Evolutionary conservation across 2,797 vertebrate species (phyloP), one percentile per base, ranked within the genome.

Genomic region (Muscicapa comitata): DNA sequence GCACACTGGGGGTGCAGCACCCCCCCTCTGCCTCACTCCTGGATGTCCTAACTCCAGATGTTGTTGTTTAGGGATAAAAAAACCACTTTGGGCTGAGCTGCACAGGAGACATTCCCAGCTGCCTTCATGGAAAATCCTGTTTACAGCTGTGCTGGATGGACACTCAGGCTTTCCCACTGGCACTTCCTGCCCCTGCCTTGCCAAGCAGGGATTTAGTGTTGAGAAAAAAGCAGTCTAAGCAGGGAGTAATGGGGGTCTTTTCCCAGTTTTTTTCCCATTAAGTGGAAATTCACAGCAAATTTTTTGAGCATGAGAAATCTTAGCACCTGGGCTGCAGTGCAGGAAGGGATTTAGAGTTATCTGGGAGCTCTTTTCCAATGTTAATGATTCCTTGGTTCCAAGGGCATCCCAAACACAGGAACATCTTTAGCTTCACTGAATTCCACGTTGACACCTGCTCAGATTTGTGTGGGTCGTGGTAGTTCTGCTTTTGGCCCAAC

Each of bases 381-480:
- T 24, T 8, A 35, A 10, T 11, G 24, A 51, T 63, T 18, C 55
- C 19, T 11, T 37, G n/a, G 17, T 35, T 65, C 18, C 31, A 66
- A 70, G 23, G 23, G 25, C 9, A 0, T 35, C 67, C 40, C 51
- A n/a, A 76, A 11, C 35, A 15, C 43, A 26, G 47, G 63, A 45
- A 15, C 38, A 7, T 20, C 13, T 28, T 82, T 16, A 35, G 7
- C 66, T 13, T 42, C 1, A 0, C 54, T 26, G 55, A 57, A 14
- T 63, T 68, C 47, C 21, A 6, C 7, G 33, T 19, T 2, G 13
- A 12, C 17, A 4, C 2, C 1, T 19, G 54, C 80, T 59, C 43
- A 8, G 5, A 11, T 43, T 40, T 16, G 0, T 11, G 3, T 10
- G 31, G 20, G 2, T 17, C 19, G 1, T 35, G 57, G 53, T 1